phyloP scores from a whole-genome alignment of 2,113 vertebrate species.

The Pterocles gutturalis region DNA sequence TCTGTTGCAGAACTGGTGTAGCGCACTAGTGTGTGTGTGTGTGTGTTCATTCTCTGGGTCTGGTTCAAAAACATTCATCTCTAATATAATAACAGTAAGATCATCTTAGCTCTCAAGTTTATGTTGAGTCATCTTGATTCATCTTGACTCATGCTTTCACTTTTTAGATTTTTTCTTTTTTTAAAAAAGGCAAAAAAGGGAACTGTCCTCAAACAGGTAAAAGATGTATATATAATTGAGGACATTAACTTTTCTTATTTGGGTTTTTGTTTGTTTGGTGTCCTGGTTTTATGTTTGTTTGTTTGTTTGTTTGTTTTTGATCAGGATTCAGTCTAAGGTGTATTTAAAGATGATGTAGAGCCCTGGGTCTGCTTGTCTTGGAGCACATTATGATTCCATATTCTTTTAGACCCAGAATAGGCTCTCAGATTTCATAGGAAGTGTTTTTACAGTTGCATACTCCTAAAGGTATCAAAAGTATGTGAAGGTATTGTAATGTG shows the following conservation, averaged over 20 bases:
- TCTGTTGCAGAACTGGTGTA: neutral
- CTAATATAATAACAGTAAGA: neutral
- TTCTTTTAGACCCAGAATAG: neutral
- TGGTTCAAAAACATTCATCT: neutral
- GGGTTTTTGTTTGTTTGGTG: fast-evolving
- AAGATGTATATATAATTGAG: neutral
- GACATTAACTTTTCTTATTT: fast-evolving
- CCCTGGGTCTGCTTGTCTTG: neutral
- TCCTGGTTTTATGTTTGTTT: no score
- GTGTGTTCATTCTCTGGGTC: neutral
- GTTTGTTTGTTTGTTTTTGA: neutral
- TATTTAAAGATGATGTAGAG: neutral
- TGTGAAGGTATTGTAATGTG: neutral
- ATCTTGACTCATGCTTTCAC: neutral
- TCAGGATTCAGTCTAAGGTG: neutral
- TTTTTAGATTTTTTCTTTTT: neutral
- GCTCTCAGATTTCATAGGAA: neutral
- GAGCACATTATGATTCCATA: neutral
- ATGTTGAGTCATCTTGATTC: neutral
- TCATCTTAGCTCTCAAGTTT: neutral
- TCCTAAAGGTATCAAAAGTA: neutral
- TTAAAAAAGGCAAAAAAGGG: neutral
- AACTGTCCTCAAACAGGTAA: neutral
- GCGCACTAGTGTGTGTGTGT: neutral
- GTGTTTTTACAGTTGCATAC: neutral